Evolutionary conservation across 1,140 invertebrate species (phyloP).

Genomic region (Lepidurus couesii): DNA sequence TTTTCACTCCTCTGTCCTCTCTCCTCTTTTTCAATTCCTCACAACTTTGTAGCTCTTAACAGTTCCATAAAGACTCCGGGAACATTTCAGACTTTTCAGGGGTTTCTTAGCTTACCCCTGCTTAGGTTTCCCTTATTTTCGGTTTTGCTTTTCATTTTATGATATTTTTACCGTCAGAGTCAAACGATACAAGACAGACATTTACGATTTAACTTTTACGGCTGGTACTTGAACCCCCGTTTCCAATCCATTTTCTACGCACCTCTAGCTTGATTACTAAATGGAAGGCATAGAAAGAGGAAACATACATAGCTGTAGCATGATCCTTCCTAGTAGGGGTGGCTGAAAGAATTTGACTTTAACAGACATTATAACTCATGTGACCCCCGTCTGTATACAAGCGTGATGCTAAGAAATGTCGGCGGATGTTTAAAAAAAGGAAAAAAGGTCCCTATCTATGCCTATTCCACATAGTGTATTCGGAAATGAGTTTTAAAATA

Average conservation of each 20-base stretch:
- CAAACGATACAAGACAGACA: not conserved
- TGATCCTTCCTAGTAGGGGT: too few relatives aligned
- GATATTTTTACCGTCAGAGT: not conserved
- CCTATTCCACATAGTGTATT: too few relatives aligned
- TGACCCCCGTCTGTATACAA: too few relatives aligned
- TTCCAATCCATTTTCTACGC: not conserved
- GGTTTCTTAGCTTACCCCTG: not conserved
- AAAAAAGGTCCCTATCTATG: too few relatives aligned
- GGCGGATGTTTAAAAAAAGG: too few relatives aligned
- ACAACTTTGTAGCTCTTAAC: conserved; percentile 5
- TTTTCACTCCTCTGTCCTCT: not conserved
- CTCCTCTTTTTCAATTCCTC: not conserved
- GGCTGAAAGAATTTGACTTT: too few relatives aligned
- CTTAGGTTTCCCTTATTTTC: not conserved
- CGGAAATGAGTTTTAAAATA: too few relatives aligned
- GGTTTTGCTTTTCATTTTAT: not conserved
- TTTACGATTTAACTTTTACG: not conserved
- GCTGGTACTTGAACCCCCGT: not conserved
- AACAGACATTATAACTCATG: too few relatives aligned
- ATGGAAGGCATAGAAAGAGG: too few relatives aligned
- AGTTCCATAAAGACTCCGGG: not conserved
- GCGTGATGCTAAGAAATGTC: too few relatives aligned
- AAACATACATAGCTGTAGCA: too few relatives aligned
- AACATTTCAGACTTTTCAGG: not conserved
- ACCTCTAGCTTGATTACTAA: not conserved